Evolutionary conservation across 2,888 invertebrate species (phyloP).

Genomic region (Plagodis pulveraria): DNA sequence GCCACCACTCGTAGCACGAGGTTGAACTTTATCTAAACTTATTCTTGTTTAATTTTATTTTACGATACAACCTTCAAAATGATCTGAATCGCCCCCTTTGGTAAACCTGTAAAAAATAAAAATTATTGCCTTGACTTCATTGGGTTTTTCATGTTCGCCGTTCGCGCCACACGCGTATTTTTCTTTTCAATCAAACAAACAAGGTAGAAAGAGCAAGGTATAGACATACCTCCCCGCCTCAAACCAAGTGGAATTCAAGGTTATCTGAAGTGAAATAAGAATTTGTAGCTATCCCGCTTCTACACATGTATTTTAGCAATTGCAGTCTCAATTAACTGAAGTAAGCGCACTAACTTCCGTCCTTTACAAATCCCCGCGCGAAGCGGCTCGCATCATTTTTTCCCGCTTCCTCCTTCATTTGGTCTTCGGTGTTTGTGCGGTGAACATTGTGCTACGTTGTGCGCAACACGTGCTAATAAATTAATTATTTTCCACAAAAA

Average conservation of each 20-base stretch:
- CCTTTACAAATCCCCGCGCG: conserved; percentile 61
- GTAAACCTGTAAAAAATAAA: no score
- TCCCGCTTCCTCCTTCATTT: conserved; percentile 80
- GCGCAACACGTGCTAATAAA: conserved; percentile 73
- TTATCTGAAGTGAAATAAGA: conserved; percentile 51
- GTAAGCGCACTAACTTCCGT: conserved; percentile 64
- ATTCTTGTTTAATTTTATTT: no score
- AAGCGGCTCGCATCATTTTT: conserved; percentile 65
- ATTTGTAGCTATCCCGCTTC: conserved; percentile 55
- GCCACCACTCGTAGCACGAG: no score
- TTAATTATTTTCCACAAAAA: conserved; percentile 55
- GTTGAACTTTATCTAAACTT: no score
- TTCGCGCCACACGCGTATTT: no score
- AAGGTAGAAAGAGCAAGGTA: conserved; percentile 66
- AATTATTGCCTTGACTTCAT: no score
- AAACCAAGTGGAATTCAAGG: conserved; percentile 66
- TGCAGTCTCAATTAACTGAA: conserved; percentile 54
- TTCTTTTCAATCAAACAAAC: conserved; percentile 38
- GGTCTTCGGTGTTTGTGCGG: conserved; percentile 79
- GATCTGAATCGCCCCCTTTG: no score
- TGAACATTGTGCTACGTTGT: conserved; percentile 74
- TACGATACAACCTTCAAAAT: no score
- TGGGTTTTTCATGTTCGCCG: no score
- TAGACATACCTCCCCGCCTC: conserved; percentile 59
- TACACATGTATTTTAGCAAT: conserved; percentile 30